Percentiles rank a stretch among this genome's conserved stretches.
Conservation (phyloP, 1,140 invertebrate species). For the Drosophila obscura region DNA sequence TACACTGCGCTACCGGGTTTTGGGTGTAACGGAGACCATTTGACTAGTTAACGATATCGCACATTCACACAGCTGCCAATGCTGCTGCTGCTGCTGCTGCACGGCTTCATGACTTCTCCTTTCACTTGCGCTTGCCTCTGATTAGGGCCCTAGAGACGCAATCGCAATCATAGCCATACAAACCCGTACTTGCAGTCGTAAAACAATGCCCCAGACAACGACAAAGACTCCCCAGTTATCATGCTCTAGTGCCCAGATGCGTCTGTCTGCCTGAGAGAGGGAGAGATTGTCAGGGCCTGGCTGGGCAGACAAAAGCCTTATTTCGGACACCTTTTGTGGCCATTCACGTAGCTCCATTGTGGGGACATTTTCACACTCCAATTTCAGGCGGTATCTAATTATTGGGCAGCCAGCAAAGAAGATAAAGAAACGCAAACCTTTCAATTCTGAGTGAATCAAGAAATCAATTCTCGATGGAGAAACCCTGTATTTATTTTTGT, state of each 20-base stretch:
- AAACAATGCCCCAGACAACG: constrained; percentile 61
- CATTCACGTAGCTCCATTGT: constrained; percentile 43
- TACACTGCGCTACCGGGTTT: constrained; percentile 76
- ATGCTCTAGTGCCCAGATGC: constrained; percentile 60
- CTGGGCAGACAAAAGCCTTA: constrained; percentile 62
- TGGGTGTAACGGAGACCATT: constrained; percentile 66
- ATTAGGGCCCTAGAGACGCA: constrained; percentile 57
- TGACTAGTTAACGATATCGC: constrained; percentile 75
- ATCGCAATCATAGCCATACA: constrained; percentile 17
- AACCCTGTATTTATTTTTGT: constrained; percentile 17
- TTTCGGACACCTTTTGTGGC: constrained; percentile 57
- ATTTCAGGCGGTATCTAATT: constrained; percentile 52
- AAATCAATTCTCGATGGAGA: constrained; percentile 60
- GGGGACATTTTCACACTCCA: constrained; percentile 77
- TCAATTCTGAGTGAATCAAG: constrained; percentile 37
- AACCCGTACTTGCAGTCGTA: constrained; percentile 29
- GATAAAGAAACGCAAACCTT: constrained; percentile 17
- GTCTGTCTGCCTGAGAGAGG: constrained; percentile 14
- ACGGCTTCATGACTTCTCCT: constrained; percentile 77
- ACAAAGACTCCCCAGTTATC: constrained; percentile 12
- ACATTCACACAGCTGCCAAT: constrained; percentile 4
- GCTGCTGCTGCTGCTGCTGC: constrained; percentile 24
- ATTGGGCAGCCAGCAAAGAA: constrained; percentile 27
- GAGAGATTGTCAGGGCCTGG: constrained; percentile 52
- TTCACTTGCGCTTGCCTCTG: constrained; percentile 61